Percentiles rank a stretch among this genome's conserved stretches.
Evolutionary conservation across 2,888 invertebrate species (phyloP).

Genomic region (Ectobius pallidus): DNA sequence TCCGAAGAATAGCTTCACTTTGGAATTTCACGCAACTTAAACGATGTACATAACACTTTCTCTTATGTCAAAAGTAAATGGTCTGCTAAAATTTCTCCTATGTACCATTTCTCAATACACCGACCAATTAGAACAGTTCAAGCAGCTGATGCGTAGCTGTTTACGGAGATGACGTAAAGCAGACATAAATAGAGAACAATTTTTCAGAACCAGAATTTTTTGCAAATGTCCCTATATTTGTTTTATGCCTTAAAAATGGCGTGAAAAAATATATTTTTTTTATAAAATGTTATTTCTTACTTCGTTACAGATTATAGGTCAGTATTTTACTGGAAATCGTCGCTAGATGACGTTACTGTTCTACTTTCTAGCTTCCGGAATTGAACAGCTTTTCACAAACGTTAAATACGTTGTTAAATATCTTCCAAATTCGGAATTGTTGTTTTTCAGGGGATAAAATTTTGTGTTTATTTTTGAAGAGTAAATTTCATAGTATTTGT

Average conservation of each 20-base stretch:
- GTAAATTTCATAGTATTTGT: too few species aligned
- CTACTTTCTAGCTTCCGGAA: constrained; percentile 27
- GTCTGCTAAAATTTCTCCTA: background rate
- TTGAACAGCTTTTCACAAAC: background rate
- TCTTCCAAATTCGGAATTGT: too few species aligned
- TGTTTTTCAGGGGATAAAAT: too few species aligned
- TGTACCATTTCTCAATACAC: background rate
- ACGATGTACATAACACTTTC: background rate
- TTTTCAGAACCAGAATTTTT: background rate
- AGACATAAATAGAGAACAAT: constrained; percentile 1
- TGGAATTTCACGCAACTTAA: background rate
- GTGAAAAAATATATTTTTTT: too few species aligned
- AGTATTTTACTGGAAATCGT: background rate
- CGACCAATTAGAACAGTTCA: constrained; percentile 14
- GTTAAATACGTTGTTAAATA: too few species aligned
- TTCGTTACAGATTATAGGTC: background rate
- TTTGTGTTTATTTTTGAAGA: too few species aligned
- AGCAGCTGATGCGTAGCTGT: constrained; percentile 21
- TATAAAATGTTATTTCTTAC: background rate
- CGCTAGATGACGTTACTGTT: constrained; percentile 22
- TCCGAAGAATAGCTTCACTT: constrained; percentile 30
- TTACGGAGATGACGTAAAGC: constrained; percentile 21
- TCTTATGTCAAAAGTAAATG: background rate
- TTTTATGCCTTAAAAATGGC: too few species aligned
- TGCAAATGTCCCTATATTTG: too few species aligned